Percentiles rank a stretch among this genome's conserved stretches.
Conservation (phyloP, 2,797 vertebrate species). For the Aldrovandia affinis region DNA sequence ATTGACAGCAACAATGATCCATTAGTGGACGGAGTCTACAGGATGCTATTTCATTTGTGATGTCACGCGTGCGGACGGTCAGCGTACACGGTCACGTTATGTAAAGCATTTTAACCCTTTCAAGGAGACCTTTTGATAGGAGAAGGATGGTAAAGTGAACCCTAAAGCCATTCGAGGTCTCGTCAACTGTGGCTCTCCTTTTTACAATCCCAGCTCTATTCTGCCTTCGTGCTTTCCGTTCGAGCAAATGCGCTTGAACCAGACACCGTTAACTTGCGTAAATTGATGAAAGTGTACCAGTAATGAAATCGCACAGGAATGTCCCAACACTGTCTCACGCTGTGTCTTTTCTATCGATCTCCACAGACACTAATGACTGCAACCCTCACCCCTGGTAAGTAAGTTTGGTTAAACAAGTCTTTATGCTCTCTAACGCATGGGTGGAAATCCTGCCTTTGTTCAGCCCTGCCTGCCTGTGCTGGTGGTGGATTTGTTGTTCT, state of each 20-base stretch:
- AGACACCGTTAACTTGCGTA: neutral
- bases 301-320: neutral
- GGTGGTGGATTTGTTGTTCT: constrained; percentile 18
- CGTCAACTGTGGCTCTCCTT: neutral
- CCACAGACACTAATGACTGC: constrained; percentile 90
- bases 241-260: neutral
- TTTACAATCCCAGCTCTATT: neutral
- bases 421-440: neutral
- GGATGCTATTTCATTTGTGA: neutral
- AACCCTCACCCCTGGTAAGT: constrained; percentile 94
- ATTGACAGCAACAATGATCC: neutral
- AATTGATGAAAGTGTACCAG: neutral
- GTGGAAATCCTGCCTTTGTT: constrained; percentile 24
- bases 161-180: neutral
- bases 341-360: constrained; percentile 27
- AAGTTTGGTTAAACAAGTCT: neutral
- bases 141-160: neutral
- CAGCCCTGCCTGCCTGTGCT: neutral
- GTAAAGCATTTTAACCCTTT: neutral
- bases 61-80: neutral
- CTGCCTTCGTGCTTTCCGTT: neutral
- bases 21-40: neutral
- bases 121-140: neutral
- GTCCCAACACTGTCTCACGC: neutral
- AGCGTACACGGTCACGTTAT: neutral